phyloP scores from a whole-genome alignment of 2,797 vertebrate genomes.

The Monodelphis domestica region DNA sequence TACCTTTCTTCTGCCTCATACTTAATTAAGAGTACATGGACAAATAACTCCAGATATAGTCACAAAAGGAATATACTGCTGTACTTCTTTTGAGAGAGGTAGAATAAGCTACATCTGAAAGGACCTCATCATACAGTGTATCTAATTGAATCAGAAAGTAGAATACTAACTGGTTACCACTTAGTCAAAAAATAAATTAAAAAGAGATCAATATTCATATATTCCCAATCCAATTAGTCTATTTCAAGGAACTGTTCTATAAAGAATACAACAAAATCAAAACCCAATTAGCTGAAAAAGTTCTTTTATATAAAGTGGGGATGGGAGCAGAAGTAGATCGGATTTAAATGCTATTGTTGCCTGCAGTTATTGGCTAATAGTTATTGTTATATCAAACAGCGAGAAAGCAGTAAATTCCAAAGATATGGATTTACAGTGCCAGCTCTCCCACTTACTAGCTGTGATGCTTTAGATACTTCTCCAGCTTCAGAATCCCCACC shows the following conservation, averaged over 20 bases:
- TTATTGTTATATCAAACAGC: not conserved
- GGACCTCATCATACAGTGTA: not conserved
- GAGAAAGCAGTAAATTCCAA: not conserved
- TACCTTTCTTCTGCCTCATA: not conserved
- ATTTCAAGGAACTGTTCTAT: not conserved
- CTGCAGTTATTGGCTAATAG: not conserved
- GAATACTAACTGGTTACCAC: not conserved
- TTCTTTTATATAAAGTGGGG: not conserved
- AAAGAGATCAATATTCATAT: not conserved
- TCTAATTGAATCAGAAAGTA: conserved; percentile 14
- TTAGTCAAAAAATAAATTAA: not conserved
- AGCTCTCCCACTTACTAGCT: not conserved
- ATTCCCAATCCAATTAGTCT: not conserved
- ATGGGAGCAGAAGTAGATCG: not conserved
- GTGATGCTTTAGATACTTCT: not conserved
- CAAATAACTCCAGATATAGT: not conserved
- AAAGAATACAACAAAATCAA: not conserved
- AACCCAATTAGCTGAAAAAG: not conserved
- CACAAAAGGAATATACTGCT: conserved; percentile 13
- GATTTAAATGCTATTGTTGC: not conserved
- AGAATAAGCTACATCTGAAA: not conserved
- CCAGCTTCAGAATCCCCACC: not conserved
- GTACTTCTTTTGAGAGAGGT: not conserved
- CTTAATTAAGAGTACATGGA: not conserved
- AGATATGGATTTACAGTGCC: not conserved